Conservation (phyloP, 2,113 vertebrate genomes). For the Conger conger region DNA sequence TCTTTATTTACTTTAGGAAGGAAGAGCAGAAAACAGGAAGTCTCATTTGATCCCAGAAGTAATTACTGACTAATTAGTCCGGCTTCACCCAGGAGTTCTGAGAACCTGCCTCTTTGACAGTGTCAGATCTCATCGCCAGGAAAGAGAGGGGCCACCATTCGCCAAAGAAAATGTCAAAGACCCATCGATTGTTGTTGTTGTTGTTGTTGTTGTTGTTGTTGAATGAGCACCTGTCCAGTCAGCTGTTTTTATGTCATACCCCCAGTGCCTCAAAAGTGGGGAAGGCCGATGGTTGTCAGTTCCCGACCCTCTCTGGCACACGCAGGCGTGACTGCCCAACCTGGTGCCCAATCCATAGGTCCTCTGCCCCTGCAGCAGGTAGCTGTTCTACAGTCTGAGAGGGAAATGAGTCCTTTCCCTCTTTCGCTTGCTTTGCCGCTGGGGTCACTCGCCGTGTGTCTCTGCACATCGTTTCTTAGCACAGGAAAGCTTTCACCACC, state of each 20-base stretch:
- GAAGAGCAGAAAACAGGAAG: background rate
- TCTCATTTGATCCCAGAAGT: background rate
- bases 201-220: background rate
- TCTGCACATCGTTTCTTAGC: background rate
- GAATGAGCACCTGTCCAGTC: background rate
- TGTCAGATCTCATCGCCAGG: background rate
- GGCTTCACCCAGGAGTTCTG: background rate
- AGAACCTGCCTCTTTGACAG: background rate
- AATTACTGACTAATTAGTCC: background rate
- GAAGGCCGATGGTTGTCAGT: too few relatives aligned
- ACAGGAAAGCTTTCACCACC: background rate
- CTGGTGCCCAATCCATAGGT: background rate
- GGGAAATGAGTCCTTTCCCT: background rate
- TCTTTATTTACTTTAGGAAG: conserved; percentile 7
- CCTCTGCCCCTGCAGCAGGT: background rate
- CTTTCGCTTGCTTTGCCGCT: background rate
- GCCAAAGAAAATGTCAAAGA: conserved; percentile 10
- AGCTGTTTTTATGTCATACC: background rate
- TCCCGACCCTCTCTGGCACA: background rate
- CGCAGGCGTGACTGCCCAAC: background rate
- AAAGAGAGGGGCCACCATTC: background rate
- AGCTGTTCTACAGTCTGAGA: background rate
- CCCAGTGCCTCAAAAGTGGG: too few relatives aligned
- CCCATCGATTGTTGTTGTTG: background rate
- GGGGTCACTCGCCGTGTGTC: background rate